phyloP scores from a whole-genome alignment of 2,888 invertebrate genomes.

The Papilio demoleus region DNA sequence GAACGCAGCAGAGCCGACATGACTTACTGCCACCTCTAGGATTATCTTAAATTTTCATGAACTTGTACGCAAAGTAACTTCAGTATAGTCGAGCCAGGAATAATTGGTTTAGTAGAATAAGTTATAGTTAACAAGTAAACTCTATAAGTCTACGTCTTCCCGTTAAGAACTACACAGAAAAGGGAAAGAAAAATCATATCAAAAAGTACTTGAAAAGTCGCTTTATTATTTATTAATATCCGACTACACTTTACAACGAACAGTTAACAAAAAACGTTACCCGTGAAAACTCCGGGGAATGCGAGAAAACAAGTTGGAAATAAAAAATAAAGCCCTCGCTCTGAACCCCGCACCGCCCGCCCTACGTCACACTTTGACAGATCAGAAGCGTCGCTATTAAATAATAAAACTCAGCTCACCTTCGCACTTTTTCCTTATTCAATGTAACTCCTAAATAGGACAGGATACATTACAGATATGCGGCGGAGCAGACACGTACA shows the following conservation, averaged over 20 bases:
- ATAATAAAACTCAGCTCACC: constrained; percentile 67
- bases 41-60: constrained; percentile 39
- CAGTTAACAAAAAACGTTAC: constrained; percentile 32
- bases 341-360: neutral
- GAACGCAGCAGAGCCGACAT: constrained; percentile 35
- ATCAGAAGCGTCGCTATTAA: constrained; percentile 67
- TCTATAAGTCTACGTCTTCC: neutral
- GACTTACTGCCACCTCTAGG: constrained; percentile 33
- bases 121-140: neutral
- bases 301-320: constrained; percentile 16
- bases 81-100: constrained; percentile 1
- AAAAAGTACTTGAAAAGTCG: constrained; percentile 18
- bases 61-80: constrained; percentile 22
- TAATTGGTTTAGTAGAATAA: constrained; percentile 10
- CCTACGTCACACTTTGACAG: constrained; percentile 63
- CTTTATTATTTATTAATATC: constrained; percentile 32
- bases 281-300: constrained; percentile 26
- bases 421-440: constrained; percentile 71
- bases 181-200: constrained; percentile 4
- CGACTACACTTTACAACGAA: constrained; percentile 15
- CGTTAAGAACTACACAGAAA: neutral
- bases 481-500: constrained; percentile 80
- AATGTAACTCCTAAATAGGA: constrained; percentile 77
- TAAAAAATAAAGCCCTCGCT: constrained; percentile 21
- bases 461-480: constrained; percentile 80